These are phyloP conservation scores for Iphiclides podalirius DNA, from an alignment of 2,888 invertebrate genomes.

Conservation along the genomic window DNA sequence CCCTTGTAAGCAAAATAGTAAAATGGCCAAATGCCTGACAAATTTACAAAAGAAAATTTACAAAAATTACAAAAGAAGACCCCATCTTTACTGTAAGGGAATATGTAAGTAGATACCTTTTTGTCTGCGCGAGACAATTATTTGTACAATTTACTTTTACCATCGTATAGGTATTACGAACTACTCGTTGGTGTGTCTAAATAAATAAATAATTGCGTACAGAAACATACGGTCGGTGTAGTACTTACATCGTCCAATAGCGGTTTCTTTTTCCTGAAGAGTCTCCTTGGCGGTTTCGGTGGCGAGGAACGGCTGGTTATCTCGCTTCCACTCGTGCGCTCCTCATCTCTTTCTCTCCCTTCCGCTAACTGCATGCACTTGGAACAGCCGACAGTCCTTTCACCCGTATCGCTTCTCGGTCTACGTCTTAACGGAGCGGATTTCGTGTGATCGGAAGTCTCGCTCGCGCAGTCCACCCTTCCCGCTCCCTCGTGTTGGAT, in stretches of 20 bases:
- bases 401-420: slow-evolving; percentile 33
- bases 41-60: no score
- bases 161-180: no score
- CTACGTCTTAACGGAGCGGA: slow-evolving; percentile 29
- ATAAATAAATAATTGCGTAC: no score
- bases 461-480: slow-evolving; percentile 30
- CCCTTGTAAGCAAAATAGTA: no score
- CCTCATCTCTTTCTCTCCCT: slow-evolving; percentile 21
- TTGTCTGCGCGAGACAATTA: no score
- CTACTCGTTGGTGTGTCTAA: no score
- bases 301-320: slow-evolving; percentile 40
- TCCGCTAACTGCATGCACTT: slow-evolving; percentile 3
- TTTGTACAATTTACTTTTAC: no score
- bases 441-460: slow-evolving; percentile 30
- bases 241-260: slow-evolving; percentile 36
- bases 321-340: slow-evolving; percentile 40
- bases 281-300: slow-evolving; percentile 44
- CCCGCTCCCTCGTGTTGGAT: slow-evolving; percentile 27
- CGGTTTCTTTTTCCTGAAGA: slow-evolving; percentile 41
- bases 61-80: no score
- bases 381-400: slow-evolving; percentile 39
- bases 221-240: neutral
- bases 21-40: no score
- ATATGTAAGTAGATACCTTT: no score
- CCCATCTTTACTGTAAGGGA: no score